A percentile compares a stretch with the other conserved stretches of the same genome.
Evolutionary conservation across 1,140 invertebrate genomes (phyloP).

Genomic region (Atopsyche davidsoni): DNA sequence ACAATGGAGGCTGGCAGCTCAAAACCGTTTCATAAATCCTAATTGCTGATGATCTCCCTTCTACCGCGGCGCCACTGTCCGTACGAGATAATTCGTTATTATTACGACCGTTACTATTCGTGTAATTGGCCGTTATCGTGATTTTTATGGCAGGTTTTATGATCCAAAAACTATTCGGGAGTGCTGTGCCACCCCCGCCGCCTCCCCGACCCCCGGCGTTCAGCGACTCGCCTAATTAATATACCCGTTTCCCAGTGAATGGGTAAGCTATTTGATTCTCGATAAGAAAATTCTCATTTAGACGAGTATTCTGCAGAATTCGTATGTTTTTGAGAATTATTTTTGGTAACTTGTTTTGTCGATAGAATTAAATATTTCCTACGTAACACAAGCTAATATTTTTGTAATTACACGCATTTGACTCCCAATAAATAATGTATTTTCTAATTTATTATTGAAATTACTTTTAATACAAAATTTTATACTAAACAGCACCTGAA

Average conservation of each 20-base stretch:
- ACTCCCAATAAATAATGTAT: no score
- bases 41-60: constrained; percentile 27
- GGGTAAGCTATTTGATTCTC: constrained; percentile 19
- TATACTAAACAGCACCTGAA: no score
- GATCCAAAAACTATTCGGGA: constrained; percentile 30
- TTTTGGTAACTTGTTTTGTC: no score
- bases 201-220: constrained; percentile 9
- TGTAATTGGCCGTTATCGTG: constrained; percentile 31
- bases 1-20: no score
- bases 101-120: constrained; percentile 28
- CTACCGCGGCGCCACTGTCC: constrained; percentile 7
- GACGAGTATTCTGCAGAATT: no score
- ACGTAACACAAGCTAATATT: no score
- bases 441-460: no score
- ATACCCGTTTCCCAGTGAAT: constrained; percentile 20
- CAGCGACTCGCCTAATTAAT: constrained; percentile 25
- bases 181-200: not conserved
- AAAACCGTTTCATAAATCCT: constrained; percentile 27
- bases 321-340: no score
- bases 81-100: constrained; percentile 29
- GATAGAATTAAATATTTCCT: no score
- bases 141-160: constrained; percentile 32
- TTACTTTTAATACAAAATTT: no score
- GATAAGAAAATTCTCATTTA: constrained; percentile 17
- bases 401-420: no score